Conservation (phyloP, 2,797 vertebrate genomes). For the Spheniscus humboldti region DNA sequence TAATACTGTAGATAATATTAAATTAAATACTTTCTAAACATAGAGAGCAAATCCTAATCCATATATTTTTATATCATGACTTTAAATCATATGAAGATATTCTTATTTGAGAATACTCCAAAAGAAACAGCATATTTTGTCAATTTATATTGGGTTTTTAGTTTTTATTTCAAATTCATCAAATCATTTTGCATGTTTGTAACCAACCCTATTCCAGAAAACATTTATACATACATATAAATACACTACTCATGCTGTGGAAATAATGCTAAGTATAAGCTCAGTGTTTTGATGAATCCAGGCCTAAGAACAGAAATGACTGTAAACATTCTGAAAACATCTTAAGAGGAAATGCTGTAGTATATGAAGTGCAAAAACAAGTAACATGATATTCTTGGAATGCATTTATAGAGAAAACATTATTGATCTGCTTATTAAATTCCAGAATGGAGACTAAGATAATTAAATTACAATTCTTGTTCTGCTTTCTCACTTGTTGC, state of each 20-base stretch:
- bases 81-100: not conserved
- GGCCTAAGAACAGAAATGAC: constrained; percentile 38
- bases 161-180: constrained; percentile 31
- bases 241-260: constrained; percentile 28
- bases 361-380: constrained; percentile 39
- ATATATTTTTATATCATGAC: not conserved
- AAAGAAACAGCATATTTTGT: not conserved
- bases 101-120: not conserved
- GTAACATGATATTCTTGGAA: constrained; percentile 27
- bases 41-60: not conserved
- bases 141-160: not conserved
- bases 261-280: constrained; percentile 45
- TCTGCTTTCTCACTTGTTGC: not conserved
- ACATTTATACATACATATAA: constrained; percentile 33
- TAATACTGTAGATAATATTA: not conserved
- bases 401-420: not conserved
- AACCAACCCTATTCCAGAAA: constrained; percentile 22
- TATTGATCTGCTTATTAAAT: constrained; percentile 33
- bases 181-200: constrained; percentile 7
- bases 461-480: not conserved
- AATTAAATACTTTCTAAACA: not conserved
- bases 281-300: constrained; percentile 52
- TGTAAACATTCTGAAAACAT: constrained; percentile 53
- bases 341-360: constrained; percentile 13
- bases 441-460: not conserved